Base-by-base conservation (phyloP, 2,113 vertebrate genomes). In the Narcine bancroftii region DNA sequence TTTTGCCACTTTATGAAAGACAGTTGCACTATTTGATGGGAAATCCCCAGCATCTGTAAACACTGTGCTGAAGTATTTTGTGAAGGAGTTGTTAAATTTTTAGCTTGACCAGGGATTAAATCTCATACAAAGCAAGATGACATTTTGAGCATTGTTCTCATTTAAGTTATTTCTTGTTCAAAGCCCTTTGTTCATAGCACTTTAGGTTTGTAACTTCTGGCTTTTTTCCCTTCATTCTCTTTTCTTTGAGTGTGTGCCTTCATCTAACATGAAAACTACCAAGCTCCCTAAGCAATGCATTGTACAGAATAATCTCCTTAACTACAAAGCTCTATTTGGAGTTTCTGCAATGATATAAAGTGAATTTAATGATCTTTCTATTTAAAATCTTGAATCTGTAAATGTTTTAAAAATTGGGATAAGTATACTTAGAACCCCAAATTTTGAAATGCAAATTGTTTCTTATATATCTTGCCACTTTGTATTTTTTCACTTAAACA, bases 401-500 rank as follows among this genome's bases (percentile, higher is more conserved):
- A 36, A 87, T 87, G 81, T 87, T 60, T 33, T 53, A 47, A 53
- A 83, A 1, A 10, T 87, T 87, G 81, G 81, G 53, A n/a, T 63
- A 33, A 53, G 56, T n/a, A n/a, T 83, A 33, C 76, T 83, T 56
- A 33, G 50, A 36, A 60, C 33, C 17, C 53, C 5, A 60, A n/a
- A 13, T 33, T 60, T 87, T 87, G 50, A 87, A 87, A 60, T 87
- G 81, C 17, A 9, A 10, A 36, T 36, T 4, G 56, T 56, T 56
- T 63, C 15, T 87, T 87, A n/a, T 21, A 36, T n/a, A 3, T 19
- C 53, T 60, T 87, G 33, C 81, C 11, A 87, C 17, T 63, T 85
- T 60, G 53, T 60, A 85, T 85, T 85, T 85, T n/a, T 60, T 60
- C 79, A 85, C 79, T 83, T 56, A n/a, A 56, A 83, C 50, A 85